Evolutionary conservation across 2,888 invertebrate genomes (phyloP).

Genomic region (Erpobdella octoculata): DNA sequence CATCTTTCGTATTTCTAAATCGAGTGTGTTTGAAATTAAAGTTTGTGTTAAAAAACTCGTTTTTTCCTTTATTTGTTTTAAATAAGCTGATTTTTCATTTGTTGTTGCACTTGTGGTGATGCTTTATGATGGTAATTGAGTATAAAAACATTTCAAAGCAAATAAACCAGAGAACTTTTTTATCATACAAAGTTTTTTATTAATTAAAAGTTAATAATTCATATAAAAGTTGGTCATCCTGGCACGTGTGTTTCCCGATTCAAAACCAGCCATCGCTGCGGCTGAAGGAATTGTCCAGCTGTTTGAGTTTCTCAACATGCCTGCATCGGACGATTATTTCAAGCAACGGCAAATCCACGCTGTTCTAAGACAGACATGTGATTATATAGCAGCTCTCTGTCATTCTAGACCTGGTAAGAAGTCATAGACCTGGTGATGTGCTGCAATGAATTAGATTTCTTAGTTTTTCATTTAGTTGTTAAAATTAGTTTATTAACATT

Average conservation of each 20-base stretch:
- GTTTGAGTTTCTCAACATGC: not conserved
- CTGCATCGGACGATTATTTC: conserved; percentile 1
- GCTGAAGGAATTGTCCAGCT: conserved; percentile 18
- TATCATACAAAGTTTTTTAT: too few relatives aligned
- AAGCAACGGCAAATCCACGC: not conserved
- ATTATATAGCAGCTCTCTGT: conserved; percentile 25
- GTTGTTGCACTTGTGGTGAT: too few relatives aligned
- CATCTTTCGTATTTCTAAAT: too few relatives aligned
- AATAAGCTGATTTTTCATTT: too few relatives aligned
- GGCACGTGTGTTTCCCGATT: conserved; percentile 21
- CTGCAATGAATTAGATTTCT: not conserved
- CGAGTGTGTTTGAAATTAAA: too few relatives aligned
- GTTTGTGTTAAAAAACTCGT: too few relatives aligned
- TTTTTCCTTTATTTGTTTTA: too few relatives aligned
- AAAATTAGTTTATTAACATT: not conserved
- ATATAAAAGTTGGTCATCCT: conserved; percentile 7
- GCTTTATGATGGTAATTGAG: too few relatives aligned
- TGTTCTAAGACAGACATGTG: conserved; percentile 5
- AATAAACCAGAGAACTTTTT: too few relatives aligned
- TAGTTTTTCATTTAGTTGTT: not conserved
- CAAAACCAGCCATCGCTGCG: conserved; percentile 13
- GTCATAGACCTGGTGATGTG: not conserved
- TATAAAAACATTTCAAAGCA: too few relatives aligned
- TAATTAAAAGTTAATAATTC: too few relatives aligned
- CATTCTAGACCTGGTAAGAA: conserved; percentile 18